phyloP scores from a whole-genome alignment of 2,888 invertebrate genomes.

The Dyspetes luteomarginatus region DNA sequence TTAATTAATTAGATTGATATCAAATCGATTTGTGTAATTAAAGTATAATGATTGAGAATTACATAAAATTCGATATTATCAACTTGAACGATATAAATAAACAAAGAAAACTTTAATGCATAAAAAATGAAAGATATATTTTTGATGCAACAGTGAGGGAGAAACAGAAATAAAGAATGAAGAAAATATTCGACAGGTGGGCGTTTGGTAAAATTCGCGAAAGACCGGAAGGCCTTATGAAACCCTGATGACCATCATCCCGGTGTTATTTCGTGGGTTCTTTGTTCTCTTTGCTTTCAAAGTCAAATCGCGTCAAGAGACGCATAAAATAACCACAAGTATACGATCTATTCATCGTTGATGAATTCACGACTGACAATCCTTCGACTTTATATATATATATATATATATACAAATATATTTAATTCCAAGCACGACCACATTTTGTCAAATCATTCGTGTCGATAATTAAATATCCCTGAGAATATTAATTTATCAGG shows the following conservation, averaged over 20 bases:
- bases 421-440: slow-evolving; percentile 10
- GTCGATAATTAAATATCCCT: not conserved
- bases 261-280: slow-evolving; percentile 25
- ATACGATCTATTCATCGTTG: slow-evolving; percentile 13
- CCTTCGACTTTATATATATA: not conserved
- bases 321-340: slow-evolving; percentile 23
- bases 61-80: not conserved
- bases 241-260: not conserved
- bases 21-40: not conserved
- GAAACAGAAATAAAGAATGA: not conserved
- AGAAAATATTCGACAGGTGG: not conserved
- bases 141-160: not conserved
- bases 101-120: not conserved
- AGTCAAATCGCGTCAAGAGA: slow-evolving; percentile 32
- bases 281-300: slow-evolving; percentile 24
- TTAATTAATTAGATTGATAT: not conserved
- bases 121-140: not conserved
- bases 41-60: not conserved
- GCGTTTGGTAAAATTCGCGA: not conserved
- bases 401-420: not conserved
- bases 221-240: slow-evolving; percentile 25
- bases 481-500: not conserved
- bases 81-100: not conserved
- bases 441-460: slow-evolving; percentile 28
- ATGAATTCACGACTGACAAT: slow-evolving; percentile 23